A percentile compares a stretch with the other conserved stretches of the same genome.
Evolutionary conservation across 1,140 invertebrate genomes (phyloP).

Genomic region (Oscheius sp.): DNA sequence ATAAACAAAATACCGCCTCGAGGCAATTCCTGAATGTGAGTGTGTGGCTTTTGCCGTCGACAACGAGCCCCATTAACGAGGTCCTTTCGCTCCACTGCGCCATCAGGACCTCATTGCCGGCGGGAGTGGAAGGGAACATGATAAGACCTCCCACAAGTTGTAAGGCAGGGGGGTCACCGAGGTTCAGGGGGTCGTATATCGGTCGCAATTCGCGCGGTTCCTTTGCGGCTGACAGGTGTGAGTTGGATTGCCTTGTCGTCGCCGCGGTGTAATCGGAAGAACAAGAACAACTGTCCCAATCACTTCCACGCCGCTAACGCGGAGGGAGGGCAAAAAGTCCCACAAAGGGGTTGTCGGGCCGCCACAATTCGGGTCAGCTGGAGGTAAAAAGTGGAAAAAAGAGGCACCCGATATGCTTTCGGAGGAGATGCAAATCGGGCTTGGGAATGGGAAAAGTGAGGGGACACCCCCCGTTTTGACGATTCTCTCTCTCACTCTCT

Average conservation of each 20-base stretch:
- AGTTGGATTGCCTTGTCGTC: conserved; percentile 8
- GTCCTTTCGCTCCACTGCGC: not conserved
- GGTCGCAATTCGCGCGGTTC: not conserved
- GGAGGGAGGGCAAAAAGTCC: not conserved
- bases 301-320: conserved; percentile 1
- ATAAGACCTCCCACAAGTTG: too few species aligned
- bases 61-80: not conserved
- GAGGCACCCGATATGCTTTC: too few species aligned
- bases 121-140: not conserved
- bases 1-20: not conserved
- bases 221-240: conserved; percentile 6
- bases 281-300: conserved; percentile 10
- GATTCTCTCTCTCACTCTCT: too few species aligned
- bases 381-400: too few species aligned
- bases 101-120: not conserved
- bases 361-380: too few species aligned
- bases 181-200: conserved; percentile 5
- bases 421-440: too few species aligned
- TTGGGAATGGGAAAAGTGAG: too few species aligned
- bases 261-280: conserved; percentile 8
- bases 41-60: not conserved
- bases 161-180: too few species aligned
- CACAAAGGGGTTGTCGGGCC: not conserved
- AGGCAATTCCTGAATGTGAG: not conserved
- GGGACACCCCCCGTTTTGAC: too few species aligned